Conservation (phyloP, 2,113 vertebrate species). For the Puntigrus tetrazona region DNA sequence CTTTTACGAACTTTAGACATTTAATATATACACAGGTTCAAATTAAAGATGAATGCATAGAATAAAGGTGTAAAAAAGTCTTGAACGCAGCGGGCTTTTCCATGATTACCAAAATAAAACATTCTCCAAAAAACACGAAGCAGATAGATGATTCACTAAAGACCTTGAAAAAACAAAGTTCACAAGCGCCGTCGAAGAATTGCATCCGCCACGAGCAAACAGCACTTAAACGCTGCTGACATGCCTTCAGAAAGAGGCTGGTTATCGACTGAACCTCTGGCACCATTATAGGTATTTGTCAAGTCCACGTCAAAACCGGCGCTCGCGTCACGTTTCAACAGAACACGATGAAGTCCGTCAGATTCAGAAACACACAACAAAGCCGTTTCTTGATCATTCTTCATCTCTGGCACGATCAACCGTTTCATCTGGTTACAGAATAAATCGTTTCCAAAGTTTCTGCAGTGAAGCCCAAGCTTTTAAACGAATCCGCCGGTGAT, state of each 20-base stretch:
- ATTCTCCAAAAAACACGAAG: neutral
- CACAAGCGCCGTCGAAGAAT: neutral
- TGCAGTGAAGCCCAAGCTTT: neutral
- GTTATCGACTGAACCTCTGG: neutral
- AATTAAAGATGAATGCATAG: neutral
- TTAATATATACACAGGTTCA: too few species aligned
- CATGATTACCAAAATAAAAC: neutral
- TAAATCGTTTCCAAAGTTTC: neutral
- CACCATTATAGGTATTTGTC: neutral
- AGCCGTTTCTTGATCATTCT: neutral
- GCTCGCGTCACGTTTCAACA: too few species aligned
- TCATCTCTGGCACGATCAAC: neutral
- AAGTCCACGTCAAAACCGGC: too few species aligned
- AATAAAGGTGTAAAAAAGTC: neutral
- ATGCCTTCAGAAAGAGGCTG: neutral
- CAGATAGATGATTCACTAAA: neutral
- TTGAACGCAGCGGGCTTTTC: too few species aligned
- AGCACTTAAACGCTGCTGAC: neutral
- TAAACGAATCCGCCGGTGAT: too few species aligned
- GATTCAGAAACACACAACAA: neutral
- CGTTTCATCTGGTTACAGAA: neutral
- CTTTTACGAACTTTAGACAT: too few species aligned
- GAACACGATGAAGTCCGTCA: neutral
- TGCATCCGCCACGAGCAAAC: neutral
- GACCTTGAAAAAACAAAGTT: conserved; percentile 13